Percentiles rank a stretch among this genome's conserved stretches.
Conservation (phyloP, 2,888 invertebrate genomes). For the Aphidius colemani region DNA sequence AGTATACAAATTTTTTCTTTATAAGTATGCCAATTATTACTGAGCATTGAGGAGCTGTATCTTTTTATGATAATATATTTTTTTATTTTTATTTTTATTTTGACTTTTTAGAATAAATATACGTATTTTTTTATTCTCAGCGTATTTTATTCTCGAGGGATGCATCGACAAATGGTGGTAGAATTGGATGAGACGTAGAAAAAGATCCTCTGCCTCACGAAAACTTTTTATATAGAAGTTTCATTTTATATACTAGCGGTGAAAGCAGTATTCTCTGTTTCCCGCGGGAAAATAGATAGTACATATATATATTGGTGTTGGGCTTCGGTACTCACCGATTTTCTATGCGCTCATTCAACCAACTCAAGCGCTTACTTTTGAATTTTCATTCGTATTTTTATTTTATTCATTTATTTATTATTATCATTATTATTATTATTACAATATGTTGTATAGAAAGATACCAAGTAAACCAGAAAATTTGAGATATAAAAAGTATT, state of each 20-base stretch:
- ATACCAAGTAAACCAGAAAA: no score
- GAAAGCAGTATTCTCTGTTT: slow-evolving; percentile 13
- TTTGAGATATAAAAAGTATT: no score
- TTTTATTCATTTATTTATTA: not conserved
- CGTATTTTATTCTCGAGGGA: slow-evolving; percentile 15
- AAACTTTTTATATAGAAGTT: slow-evolving; percentile 15
- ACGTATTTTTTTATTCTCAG: not conserved
- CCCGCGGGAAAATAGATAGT: slow-evolving; percentile 8
- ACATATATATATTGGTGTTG: slow-evolving; percentile 4
- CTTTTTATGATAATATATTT: not conserved
- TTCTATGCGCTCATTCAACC: slow-evolving; percentile 28
- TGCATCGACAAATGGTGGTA: slow-evolving; percentile 27
- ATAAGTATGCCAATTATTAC: no score
- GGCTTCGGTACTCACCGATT: slow-evolving; percentile 15
- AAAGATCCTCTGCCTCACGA: slow-evolving; percentile 15
- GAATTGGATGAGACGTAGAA: slow-evolving; percentile 26
- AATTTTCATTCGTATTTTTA: not conserved
- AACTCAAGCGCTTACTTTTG: slow-evolving; percentile 19
- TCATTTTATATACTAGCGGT: slow-evolving; percentile 23
- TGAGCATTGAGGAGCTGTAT: no score
- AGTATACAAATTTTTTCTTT: no score
- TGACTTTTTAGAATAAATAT: not conserved
- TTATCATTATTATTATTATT: not conserved
- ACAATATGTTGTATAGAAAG: not conserved
- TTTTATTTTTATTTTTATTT: slow-evolving; percentile 6